Evolutionary conservation across 1,140 invertebrate species (phyloP), one percentile per base, ranked within the genome.

Genomic region (Parapsyche elsis): DNA sequence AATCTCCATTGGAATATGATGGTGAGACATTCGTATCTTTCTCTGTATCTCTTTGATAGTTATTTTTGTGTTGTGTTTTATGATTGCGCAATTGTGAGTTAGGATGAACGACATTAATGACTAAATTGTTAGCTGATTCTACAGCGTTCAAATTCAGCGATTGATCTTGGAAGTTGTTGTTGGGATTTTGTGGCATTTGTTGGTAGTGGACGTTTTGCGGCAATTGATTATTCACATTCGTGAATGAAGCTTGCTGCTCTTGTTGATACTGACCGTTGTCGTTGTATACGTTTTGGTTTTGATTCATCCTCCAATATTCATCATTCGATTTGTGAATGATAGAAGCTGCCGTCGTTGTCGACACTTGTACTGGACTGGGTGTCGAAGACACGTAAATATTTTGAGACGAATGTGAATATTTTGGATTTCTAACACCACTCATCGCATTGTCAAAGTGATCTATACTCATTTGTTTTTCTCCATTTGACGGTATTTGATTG

Each of bases 381-480:
- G 44, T 76, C 57, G 78, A 46, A 57, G 81, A 67, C 12, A n/a
- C 38, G 24, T 45, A 49, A 59, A 30, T 53, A 44, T 77, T 77
- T 61, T 30, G 23, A 38, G 24, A 19, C 0, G 19, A 16, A 16
- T 61, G 76, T 0, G 26, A 30, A 70, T 80, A 79, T 79, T 83
- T 83, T 0, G 86, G 86, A 83, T 86, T 88, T 78, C 85, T 85
- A 0, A 88, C 80, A 9, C 87, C 87, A 83, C 86, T 88, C 19
- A 83, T 86, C 53, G 87, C 85, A 81, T 89, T 88, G 81, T 88
- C 86, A 81, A 88, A 89, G 83, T 88, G 88, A 83, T 88, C 87
- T 67, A 87, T 86, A 79, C 87, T 86, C 80, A 88, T 85, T 80
- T 86, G 86, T 79, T 88, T 88, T 76, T 83, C 85, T 49, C 78